phyloP scores from a whole-genome alignment of 2,888 invertebrate genomes.

The Patella depressa region DNA sequence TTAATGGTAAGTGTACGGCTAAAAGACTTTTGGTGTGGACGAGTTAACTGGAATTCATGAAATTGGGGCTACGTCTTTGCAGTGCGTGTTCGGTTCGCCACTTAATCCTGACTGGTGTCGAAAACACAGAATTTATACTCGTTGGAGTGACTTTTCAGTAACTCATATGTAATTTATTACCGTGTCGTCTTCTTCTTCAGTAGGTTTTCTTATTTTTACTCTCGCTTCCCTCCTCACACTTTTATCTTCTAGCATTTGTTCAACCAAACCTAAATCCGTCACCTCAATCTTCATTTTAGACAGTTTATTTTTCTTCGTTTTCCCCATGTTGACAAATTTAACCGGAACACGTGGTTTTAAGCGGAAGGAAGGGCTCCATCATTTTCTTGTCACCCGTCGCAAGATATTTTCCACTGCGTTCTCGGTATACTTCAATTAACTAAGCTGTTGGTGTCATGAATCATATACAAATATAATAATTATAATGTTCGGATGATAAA shows the following conservation, averaged over 20 bases:
- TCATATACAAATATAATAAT: too few relatives aligned
- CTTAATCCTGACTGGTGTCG: too few relatives aligned
- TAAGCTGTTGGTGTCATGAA: too few relatives aligned
- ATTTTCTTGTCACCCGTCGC: too few relatives aligned
- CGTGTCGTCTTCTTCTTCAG: conserved; percentile 81
- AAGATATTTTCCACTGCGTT: too few relatives aligned
- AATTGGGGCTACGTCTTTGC: too few relatives aligned
- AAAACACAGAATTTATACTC: neutral
- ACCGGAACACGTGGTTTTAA: conserved; percentile 2
- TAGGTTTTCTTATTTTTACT: conserved; percentile 77
- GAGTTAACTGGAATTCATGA: too few relatives aligned
- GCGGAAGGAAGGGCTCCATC: neutral
- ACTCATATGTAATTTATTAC: conserved; percentile 71
- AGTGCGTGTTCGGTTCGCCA: too few relatives aligned
- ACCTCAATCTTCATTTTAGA: conserved; percentile 69
- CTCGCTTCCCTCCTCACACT: conserved; percentile 78
- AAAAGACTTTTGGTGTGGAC: too few relatives aligned
- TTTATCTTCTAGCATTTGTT: conserved; percentile 81
- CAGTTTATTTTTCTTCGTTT: conserved; percentile 80
- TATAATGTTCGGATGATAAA: too few relatives aligned
- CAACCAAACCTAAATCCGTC: conserved; percentile 76
- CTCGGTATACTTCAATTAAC: too few relatives aligned
- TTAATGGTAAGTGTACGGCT: too few relatives aligned
- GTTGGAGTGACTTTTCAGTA: neutral
- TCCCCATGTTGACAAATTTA: conserved; percentile 77